Conservation (phyloP, 2,797 vertebrate genomes). For the Euthynnus affinis region DNA sequence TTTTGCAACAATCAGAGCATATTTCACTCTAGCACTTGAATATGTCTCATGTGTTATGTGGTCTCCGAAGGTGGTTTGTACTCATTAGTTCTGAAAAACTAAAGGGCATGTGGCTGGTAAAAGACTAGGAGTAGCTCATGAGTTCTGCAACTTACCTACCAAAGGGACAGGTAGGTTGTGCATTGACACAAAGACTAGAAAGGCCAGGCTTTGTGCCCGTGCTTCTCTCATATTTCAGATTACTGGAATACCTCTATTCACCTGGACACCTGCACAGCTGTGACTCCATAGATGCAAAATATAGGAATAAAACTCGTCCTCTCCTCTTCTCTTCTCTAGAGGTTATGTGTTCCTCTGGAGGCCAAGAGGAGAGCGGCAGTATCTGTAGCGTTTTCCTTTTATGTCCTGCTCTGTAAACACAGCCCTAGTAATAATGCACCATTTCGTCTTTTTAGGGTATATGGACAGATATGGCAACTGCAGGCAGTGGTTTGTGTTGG, state of each 20-base stretch:
- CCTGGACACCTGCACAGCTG: conserved; percentile 69
- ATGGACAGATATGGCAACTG: conserved; percentile 54
- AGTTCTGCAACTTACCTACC: conserved; percentile 26
- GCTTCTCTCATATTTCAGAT: conserved; percentile 66
- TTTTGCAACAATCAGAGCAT: conserved; percentile 1
- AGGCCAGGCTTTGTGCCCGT: conserved; percentile 54
- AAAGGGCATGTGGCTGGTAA: not conserved
- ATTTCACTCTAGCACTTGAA: not conserved
- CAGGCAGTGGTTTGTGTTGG: conserved; percentile 57
- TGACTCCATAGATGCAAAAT: conserved; percentile 21
- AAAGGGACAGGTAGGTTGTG: conserved; percentile 26
- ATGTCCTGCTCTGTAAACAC: conserved; percentile 19
- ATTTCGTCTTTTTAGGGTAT: conserved; percentile 41
- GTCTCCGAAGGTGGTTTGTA: not conserved
- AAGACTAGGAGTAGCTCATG: conserved; percentile 21
- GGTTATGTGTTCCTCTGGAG: conserved; percentile 15
- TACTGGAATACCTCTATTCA: conserved; percentile 66
- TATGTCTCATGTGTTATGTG: not conserved
- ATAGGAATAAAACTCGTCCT: conserved; percentile 1
- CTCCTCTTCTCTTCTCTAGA: not conserved
- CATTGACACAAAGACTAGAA: conserved; percentile 41
- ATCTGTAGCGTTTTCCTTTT: conserved; percentile 28
- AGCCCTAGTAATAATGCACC: not conserved
- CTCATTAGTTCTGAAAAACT: not conserved
- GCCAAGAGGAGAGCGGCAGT: conserved; percentile 9